Base-by-base conservation (phyloP, 1,140 invertebrate genomes). In the Drosophila truncata region DNA sequence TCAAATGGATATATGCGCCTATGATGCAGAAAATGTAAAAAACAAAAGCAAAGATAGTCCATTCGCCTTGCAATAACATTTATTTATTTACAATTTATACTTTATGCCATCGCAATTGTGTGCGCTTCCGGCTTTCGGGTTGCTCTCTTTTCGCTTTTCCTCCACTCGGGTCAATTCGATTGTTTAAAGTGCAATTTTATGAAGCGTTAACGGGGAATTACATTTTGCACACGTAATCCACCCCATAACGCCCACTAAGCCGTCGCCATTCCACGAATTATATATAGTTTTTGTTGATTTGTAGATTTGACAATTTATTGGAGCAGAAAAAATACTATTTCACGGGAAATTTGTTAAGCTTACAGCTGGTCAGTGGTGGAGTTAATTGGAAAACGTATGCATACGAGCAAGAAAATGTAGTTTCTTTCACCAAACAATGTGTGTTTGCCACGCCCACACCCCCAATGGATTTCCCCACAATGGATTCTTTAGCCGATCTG, bases 131-230 rank as follows among this genome's bases (percentile, higher is more conserved):
- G 83, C 62, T 87, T 88, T 75, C 57, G 63, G 55, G 47, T 46
- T 78, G 23, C 18, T 11, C 27, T 57, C 29, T 14, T 23, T 23
- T 35, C 9, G 18, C 8, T 16, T 10, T 35, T 76, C 1, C 46
- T 58, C 57, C 44, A 54, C 61, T 65, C 60, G 50, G 70, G 60
- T 54, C 41, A 55, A 74, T 70, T 83, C 66, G 80, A 59, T 82
- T 80, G 50, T 82, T 83, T 78, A 73, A 83, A 88, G 72, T 80
- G 84, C 72, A 80, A 72, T 88, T 87, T 87, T 88, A 84, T 87
- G 84, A 80, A 67, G 80, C 80, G 77, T 74, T 80, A 84, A 80
- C 62, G 44, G 54, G 66, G 72, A 59, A 81, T 85, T 86, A 78
- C 74, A 80, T 81, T 55, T 78, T 78, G 69, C 63, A 50, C 49